Percentiles rank a stretch among this genome's conserved stretches.
Conservation (phyloP, 2,797 vertebrate species). For the Halcyon smyrnensis region DNA sequence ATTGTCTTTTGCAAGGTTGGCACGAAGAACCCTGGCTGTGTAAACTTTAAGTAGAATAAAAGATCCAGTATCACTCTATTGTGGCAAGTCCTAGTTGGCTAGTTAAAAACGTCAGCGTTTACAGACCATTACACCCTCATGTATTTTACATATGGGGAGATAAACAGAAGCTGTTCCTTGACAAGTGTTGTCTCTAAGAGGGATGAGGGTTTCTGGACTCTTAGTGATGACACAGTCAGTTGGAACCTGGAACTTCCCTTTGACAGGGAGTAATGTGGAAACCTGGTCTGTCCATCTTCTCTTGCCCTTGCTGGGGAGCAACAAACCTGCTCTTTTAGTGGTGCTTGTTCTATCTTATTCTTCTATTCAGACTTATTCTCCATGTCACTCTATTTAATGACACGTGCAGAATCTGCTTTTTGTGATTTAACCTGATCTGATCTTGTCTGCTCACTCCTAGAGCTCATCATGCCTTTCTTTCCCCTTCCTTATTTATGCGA, state of each 20-base stretch:
- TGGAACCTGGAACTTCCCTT: background rate
- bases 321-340: background rate
- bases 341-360: too few relatives aligned
- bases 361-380: background rate
- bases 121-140: background rate
- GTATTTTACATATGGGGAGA: background rate
- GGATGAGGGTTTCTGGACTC: background rate
- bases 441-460: background rate
- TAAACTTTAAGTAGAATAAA: background rate
- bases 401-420: background rate
- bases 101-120: background rate
- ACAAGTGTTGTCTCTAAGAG: background rate
- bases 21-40: background rate
- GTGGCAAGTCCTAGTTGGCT: background rate
- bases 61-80: background rate
- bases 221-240: background rate
- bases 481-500: background rate
- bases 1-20: constrained; percentile 11
- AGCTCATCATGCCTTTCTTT: background rate
- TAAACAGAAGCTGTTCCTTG: background rate
- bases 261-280: background rate
- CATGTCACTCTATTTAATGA: background rate
- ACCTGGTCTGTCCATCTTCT: background rate
- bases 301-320: background rate
- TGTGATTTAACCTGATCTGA: background rate